A percentile compares a stretch with the other conserved stretches of the same genome.
These are phyloP conservation scores for Campoplex nolae DNA, from an alignment of 2,888 invertebrate species.

Conservation along the genomic window DNA sequence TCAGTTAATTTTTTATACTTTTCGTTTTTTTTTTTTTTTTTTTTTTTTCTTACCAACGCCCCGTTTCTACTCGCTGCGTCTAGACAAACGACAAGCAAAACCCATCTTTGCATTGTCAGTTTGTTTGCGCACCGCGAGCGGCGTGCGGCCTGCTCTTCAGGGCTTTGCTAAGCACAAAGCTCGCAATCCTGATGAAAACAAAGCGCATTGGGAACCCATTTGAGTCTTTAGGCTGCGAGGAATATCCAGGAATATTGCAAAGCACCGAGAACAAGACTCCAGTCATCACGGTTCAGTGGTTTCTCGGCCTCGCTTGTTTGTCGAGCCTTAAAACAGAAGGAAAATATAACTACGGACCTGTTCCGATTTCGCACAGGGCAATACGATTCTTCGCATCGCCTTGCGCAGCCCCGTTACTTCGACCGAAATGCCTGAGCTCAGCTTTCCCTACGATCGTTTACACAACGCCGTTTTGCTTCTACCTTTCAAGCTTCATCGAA, in stretches of 20 bases:
- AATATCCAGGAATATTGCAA: conserved; percentile 16
- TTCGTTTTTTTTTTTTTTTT: too few species aligned
- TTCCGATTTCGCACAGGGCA: conserved; percentile 7
- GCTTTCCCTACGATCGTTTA: conserved; percentile 30
- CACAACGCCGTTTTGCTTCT: conserved; percentile 7
- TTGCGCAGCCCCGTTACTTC: background rate
- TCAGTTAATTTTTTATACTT: too few species aligned
- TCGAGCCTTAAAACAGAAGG: conserved; percentile 14
- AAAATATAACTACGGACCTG: conserved; percentile 22
- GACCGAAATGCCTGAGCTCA: background rate
- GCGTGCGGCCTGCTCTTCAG: background rate
- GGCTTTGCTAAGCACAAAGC: background rate
- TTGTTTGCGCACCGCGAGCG: conserved; percentile 40
- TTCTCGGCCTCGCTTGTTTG: conserved; percentile 19
- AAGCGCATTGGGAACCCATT: conserved; percentile 35
- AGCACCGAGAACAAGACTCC: conserved; percentile 21
- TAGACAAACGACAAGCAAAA: background rate
- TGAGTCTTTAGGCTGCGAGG: conserved; percentile 8
- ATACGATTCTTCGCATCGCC: background rate
- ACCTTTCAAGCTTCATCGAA: background rate
- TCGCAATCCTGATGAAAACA: conserved; percentile 46
- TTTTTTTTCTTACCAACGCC: too few species aligned
- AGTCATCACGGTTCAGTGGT: conserved; percentile 49
- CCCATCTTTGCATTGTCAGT: background rate
- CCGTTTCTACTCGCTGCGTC: background rate